Conservation (phyloP, 2,113 vertebrate species). For the Nipponia nippon region DNA sequence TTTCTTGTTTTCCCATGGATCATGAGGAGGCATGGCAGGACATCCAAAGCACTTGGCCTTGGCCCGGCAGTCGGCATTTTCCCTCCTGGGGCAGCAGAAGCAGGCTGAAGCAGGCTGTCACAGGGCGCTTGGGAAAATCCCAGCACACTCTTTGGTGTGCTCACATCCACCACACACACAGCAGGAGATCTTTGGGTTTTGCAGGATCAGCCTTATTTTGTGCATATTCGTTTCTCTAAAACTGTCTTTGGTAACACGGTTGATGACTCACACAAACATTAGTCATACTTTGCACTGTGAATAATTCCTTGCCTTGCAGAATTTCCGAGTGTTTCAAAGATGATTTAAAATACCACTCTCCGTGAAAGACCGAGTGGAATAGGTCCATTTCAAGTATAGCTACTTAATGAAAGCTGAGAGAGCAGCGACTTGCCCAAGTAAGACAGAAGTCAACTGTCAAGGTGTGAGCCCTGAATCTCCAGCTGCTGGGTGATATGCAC, state of each 20-base stretch:
- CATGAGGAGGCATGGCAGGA: rapidly evolving
- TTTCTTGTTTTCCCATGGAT: background rate
- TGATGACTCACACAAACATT: conserved; percentile 2
- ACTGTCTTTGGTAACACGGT: background rate
- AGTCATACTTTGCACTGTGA: background rate
- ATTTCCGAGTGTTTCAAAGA: conserved; percentile 10
- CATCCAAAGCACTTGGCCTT: background rate
- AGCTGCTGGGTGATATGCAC: background rate
- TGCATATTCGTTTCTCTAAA: background rate
- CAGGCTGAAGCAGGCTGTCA: background rate
- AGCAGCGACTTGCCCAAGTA: background rate
- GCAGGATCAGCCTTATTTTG: conserved; percentile 38
- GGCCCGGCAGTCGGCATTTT: background rate
- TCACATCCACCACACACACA: background rate
- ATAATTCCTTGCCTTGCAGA: conserved; percentile 18
- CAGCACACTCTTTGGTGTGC: background rate
- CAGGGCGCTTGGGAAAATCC: background rate
- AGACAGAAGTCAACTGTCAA: background rate
- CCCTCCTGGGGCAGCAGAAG: background rate
- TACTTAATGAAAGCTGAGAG: background rate
- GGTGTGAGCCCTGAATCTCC: background rate
- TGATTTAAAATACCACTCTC: background rate
- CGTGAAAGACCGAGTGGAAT: background rate
- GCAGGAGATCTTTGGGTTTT: background rate
- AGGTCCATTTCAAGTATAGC: background rate